Evolutionary conservation across 2,888 invertebrate species (phyloP).

Genomic region (Tachina grossa): DNA sequence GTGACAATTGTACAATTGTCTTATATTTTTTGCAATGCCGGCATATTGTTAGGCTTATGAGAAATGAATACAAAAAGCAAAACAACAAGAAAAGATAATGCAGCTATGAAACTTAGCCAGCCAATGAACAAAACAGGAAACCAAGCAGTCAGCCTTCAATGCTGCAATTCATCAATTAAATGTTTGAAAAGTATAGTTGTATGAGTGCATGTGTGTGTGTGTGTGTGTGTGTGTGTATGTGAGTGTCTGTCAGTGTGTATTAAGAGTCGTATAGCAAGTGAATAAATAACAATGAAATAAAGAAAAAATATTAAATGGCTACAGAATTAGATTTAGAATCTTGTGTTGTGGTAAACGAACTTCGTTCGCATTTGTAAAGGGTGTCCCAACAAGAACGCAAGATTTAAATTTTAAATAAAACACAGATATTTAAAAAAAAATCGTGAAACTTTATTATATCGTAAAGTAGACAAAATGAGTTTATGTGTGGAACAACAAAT

Average conservation of each 20-base stretch:
- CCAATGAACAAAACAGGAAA: conserved; percentile 43
- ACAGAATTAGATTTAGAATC: conserved; percentile 62
- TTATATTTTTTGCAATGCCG: background rate
- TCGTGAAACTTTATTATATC: too few species aligned
- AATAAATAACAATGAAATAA: conserved; percentile 66
- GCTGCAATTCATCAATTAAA: conserved; percentile 24
- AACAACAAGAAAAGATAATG: conserved; percentile 13
- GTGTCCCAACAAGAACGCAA: too few species aligned
- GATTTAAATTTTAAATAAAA: too few species aligned
- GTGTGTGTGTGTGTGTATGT: conserved; percentile 9
- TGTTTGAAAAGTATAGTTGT: background rate
- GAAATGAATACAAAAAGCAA: conserved; percentile 21
- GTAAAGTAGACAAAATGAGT: too few species aligned
- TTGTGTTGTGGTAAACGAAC: conserved; percentile 59
- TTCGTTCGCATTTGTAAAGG: background rate
- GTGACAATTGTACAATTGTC: too few species aligned
- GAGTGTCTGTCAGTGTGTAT: conserved; percentile 6
- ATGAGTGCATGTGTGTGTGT: background rate
- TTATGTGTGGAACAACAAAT: too few species aligned
- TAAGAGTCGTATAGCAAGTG: conserved; percentile 51
- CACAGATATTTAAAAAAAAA: too few species aligned
- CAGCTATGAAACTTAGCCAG: conserved; percentile 44
- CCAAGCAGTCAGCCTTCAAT: conserved; percentile 57
- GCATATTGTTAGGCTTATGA: conserved; percentile 5
- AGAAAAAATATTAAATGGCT: conserved; percentile 65